phyloP scores from a whole-genome alignment of 2,888 invertebrate genomes.

The Theodoxus fluviatilis region DNA sequence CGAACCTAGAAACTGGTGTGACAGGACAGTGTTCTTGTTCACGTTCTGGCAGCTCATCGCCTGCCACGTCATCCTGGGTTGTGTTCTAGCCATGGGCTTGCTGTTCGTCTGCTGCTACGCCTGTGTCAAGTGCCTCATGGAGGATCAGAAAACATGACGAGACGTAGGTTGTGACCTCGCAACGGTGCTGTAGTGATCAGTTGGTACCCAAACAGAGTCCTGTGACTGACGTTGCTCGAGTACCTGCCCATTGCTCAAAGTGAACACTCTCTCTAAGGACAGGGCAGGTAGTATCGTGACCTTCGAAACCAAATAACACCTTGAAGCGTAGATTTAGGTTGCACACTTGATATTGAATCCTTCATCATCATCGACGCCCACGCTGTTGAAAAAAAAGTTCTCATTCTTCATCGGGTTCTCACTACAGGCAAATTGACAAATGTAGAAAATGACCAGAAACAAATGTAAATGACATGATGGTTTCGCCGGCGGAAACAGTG shows the following conservation, averaged over 20 bases:
- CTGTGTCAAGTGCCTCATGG: constrained; percentile 36
- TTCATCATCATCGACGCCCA: no score
- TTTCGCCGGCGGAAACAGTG: no score
- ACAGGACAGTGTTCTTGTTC: constrained; percentile 79
- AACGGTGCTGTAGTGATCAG: background rate
- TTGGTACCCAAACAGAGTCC: no score
- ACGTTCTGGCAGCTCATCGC: constrained; percentile 77
- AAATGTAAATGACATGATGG: constrained; percentile 13
- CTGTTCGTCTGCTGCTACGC: constrained; percentile 43
- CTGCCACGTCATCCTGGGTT: constrained; percentile 72
- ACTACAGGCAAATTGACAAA: background rate
- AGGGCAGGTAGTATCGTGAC: background rate
- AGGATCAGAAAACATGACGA: constrained; percentile 31
- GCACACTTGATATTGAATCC: no score
- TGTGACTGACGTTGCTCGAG: no score
- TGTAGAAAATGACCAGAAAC: constrained; percentile 5
- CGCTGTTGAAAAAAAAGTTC: no score
- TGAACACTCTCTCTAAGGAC: background rate
- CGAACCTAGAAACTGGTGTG: constrained; percentile 82
- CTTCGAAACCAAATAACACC: background rate
- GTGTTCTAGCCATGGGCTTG: constrained; percentile 38
- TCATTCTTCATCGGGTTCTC: no score
- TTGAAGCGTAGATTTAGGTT: no score
- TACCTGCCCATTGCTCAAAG: no score
- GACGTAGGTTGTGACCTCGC: background rate